phyloP scores from a whole-genome alignment of 2,797 vertebrate species.

The Cygnus olor region DNA sequence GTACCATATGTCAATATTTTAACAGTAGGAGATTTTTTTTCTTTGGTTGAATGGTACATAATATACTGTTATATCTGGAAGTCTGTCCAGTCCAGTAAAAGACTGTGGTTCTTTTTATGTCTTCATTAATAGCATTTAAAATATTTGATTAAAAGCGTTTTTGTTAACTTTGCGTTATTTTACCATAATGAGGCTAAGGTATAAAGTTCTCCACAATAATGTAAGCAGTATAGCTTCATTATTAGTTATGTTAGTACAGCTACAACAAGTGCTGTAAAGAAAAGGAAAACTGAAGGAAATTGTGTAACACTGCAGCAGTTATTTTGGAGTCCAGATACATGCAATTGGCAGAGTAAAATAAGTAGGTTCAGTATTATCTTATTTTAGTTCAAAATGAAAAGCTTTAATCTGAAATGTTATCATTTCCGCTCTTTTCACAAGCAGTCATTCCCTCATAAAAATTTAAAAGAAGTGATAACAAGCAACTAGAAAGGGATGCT shows the following conservation, averaged over 20 bases:
- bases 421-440: neutral
- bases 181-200: neutral
- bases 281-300: neutral
- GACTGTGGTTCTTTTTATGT: fast-evolving
- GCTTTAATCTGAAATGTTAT: slow-evolving; percentile 14
- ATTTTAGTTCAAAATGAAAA: slow-evolving; percentile 29
- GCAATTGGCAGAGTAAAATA: neutral
- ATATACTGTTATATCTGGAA: neutral
- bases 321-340: neutral
- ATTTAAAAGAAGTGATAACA: neutral
- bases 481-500: neutral
- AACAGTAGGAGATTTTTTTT: slow-evolving; percentile 26
- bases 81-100: neutral
- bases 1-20: slow-evolving; percentile 52
- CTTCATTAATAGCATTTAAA: neutral
- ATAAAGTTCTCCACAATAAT: neutral
- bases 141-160: neutral
- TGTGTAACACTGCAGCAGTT: neutral
- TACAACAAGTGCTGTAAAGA: neutral
- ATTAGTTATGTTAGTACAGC: neutral
- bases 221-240: neutral
- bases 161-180: neutral
- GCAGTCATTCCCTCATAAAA: neutral
- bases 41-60: neutral
- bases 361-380: neutral